Percentiles rank a stretch among this genome's conserved stretches.
These are phyloP conservation scores for Lepidostoma basale DNA, from an alignment of 1,140 invertebrate genomes.

Conservation along the genomic window DNA sequence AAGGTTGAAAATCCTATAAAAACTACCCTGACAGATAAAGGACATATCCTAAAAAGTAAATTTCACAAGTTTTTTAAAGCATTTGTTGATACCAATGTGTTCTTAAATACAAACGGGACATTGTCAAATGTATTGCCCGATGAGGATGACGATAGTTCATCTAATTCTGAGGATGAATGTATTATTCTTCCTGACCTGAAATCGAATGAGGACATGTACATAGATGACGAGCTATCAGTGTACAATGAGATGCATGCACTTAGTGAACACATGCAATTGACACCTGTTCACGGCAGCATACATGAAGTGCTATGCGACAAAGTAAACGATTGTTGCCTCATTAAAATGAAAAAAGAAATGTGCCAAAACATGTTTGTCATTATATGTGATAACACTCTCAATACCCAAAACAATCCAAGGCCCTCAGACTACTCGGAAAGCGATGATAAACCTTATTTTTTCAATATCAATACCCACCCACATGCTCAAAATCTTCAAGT, in stretches of 20 bases:
- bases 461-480: background rate
- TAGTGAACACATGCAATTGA: slow-evolving; percentile 53
- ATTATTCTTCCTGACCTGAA: slow-evolving; percentile 31
- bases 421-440: slow-evolving; percentile 23
- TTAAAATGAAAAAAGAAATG: slow-evolving; percentile 50
- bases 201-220: slow-evolving; percentile 55
- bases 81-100: no score
- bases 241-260: slow-evolving; percentile 55
- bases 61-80: no score
- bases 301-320: slow-evolving; percentile 58
- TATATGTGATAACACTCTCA: slow-evolving; percentile 25
- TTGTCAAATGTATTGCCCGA: no score
- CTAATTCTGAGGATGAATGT: slow-evolving; percentile 30
- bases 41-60: no score
- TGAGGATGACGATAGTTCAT: background rate
- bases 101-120: no score
- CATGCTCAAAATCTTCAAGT: slow-evolving; percentile 17
- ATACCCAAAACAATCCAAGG: background rate
- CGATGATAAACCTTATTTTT: background rate
- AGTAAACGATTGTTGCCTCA: slow-evolving; percentile 57
- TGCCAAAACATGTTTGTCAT: slow-evolving; percentile 31
- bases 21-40: no score
- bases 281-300: slow-evolving; percentile 54
- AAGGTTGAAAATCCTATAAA: no score
- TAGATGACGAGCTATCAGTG: slow-evolving; percentile 58